Evolutionary conservation across 35 echinoderm and acorn worm species (phyloP), one percentile per base, ranked within the genome.

Genomic region (Apostichopus parvimensis): DNA sequence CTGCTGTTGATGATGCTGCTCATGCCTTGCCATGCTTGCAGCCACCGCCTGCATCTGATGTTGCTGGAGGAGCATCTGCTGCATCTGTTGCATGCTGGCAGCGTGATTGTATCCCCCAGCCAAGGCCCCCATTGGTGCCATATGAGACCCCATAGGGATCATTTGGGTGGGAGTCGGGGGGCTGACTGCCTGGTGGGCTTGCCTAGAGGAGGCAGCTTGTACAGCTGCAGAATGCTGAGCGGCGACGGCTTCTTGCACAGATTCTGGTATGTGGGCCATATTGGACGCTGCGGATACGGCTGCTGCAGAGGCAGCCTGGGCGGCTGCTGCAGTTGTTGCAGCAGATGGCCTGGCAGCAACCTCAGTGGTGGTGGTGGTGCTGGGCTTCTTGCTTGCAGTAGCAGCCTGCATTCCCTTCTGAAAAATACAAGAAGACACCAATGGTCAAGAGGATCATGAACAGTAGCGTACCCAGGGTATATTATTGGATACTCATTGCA

Each of bases 81-180:
- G 89, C 80, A 90, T 91, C 79, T 91, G 80, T 70, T 91, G 93
- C 89, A 94, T 91, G 90, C 71, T 94, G 70, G 89, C 93, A 61
- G 93, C 93, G 18, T 91, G 89, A 54, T 91, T 87, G 78, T 87
- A 84, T 3, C 90, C 81, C 8, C 65, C 66, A 18, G 65, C 80
- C 5, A 92, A 54, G 15, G 91, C 77, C 57, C 91, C 77, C 79
- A 81, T 92, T 15, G 79, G 79, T 3, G 79, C 77, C 91, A 92
- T 83, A 73, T 91, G 89, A 12, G 89, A 82, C 54, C 79, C 79
- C 79, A 81, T 94, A 54, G 79, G 79, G 79, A 90, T 91, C 23
- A 90, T 70, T 65, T 91, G 89, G 52, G 87, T 83, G 52, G 77
- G 77, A 25, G 77, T 88, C 25, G 77, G 81, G 60, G 83, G 87